Conservation (phyloP, 2,888 invertebrate genomes). For the Eurytoma adleriae region DNA sequence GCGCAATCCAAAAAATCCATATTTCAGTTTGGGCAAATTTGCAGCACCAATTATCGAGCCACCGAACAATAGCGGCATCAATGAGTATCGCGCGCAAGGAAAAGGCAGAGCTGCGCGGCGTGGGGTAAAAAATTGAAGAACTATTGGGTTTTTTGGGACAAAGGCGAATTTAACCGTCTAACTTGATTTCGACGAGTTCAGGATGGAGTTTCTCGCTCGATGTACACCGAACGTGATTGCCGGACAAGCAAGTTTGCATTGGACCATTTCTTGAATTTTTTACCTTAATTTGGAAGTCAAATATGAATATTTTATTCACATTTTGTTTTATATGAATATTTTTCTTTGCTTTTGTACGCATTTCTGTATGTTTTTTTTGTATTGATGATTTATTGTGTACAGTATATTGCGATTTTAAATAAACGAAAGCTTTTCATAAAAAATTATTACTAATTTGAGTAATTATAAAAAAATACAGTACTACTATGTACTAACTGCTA, state of each 20-base stretch:
- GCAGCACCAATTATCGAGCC: not conserved
- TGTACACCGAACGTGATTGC: not conserved
- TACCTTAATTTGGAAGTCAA: conserved; percentile 36
- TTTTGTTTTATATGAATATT: conserved; percentile 10
- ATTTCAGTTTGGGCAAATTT: conserved; percentile 18
- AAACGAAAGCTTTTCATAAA: too few relatives aligned
- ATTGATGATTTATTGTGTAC: not conserved
- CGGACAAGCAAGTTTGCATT: conserved; percentile 37
- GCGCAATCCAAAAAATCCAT: conserved; percentile 10
- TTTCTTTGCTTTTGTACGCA: not conserved
- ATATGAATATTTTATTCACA: conserved; percentile 4
- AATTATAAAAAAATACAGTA: too few relatives aligned
- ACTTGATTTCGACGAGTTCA: conserved; percentile 20
- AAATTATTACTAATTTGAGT: too few relatives aligned
- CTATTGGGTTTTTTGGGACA: conserved; percentile 22
- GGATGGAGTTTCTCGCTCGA: conserved; percentile 11
- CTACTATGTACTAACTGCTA: too few relatives aligned
- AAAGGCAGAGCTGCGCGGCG: not conserved
- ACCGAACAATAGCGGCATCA: conserved; percentile 36
- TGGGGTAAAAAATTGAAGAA: not conserved
- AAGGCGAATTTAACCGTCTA: conserved; percentile 53
- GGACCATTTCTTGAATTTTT: not conserved
- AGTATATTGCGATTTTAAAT: too few relatives aligned
- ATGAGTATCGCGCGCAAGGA: conserved; percentile 8
- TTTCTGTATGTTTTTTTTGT: not conserved